Base-by-base conservation (phyloP, 2,113 vertebrate species). In the Pterocles burchelli region DNA sequence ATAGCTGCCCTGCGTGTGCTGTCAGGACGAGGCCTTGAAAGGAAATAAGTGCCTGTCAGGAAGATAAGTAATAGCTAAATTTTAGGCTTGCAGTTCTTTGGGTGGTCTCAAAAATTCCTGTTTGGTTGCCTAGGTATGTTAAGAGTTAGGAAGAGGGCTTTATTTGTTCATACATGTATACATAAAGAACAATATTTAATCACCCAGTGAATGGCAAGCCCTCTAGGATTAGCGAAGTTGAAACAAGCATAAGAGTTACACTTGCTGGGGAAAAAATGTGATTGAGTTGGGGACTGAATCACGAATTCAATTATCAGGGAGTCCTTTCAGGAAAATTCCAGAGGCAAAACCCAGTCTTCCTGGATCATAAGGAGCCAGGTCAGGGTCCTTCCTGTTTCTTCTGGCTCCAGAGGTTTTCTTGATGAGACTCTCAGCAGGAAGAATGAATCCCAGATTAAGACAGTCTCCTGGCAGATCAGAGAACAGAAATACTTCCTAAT, bases 401-500 rank as follows among this genome's bases (percentile, higher is more conserved):
- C 43, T 71, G 61, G 51, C 59, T 86, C 63, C 38, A 55, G 55
- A 43, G 89, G 67, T 73, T 78, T 85, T 88, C 63, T 46, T 70
- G 46, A 45, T 58, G 34, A 8, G 18, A 38, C 5, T 76, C 4
- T 10, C 13, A 49, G 28, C 25, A 55, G 72, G 38, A 77, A 11
- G 33, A 63, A 72, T 86, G 79, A 74, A 66, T 83, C 52, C 76
- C 43, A 11, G 24, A 38, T 59, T 62, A 71, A 92, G 87, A 52
- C 19, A 78, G 33, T 84, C 59, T 92, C n/a, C 41, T 57, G 57
- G 45, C 46, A 81, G 76, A 52, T 92, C 34, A 92, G 43, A 88
- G 54, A 75, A 67, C 34, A 90, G n/a, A 67, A 92, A 63, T 84
- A 43, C 29, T 90, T 96, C 29, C 17, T 86, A 36, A 55, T 95